Evolutionary conservation across 2,113 vertebrate genomes (phyloP), one percentile per base, ranked within the genome.

Genomic region (Cacatua alba): DNA sequence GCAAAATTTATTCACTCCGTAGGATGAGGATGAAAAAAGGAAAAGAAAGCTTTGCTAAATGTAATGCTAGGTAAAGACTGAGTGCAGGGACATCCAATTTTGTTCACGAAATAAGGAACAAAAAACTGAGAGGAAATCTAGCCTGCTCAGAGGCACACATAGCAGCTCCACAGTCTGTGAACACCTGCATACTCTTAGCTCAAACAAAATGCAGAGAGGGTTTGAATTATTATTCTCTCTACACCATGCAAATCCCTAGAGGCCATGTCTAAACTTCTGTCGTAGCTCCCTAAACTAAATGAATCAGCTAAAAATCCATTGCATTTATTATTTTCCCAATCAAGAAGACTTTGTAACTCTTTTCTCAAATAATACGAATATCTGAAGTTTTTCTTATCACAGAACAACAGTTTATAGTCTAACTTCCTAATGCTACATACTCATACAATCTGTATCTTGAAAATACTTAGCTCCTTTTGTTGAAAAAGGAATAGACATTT

Each of bases 241-340:
- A 13, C 0, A 7, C 6, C 5, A 6, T 28, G 33, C 9, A 70
- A 33, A 15, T 2, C 5, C 20, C n/a, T 6, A 5, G 49, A 74
- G 41, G 33, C 33, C 24, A 37, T 8, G 23, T 9, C 37, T 62
- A 37, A 88, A 72, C 17, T 24, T 52, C 31, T 87, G 23, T 13
- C 57, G 7, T 1, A 60, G 9, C 35, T 31, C 41, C 72, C 37
- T 65, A 41, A 74, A 29, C 4, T 26, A 39, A 24, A 49, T 59
- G 35, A 67, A 77, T 82, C 35, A 80, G 41, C 7, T 6, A 77
- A 48, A 67, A 63, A 28, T 41, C 21, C 21, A n/a, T 20, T 52
- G 11, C 6, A 62, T 77, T 88, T 90, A 21, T n/a, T 39, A 8
- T n/a, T 94, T 92, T 77, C 24, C 41, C 43, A 25, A 6, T 57